Base-by-base conservation (phyloP, 2,113 vertebrate genomes). In the Leucopsar rothschildi region DNA sequence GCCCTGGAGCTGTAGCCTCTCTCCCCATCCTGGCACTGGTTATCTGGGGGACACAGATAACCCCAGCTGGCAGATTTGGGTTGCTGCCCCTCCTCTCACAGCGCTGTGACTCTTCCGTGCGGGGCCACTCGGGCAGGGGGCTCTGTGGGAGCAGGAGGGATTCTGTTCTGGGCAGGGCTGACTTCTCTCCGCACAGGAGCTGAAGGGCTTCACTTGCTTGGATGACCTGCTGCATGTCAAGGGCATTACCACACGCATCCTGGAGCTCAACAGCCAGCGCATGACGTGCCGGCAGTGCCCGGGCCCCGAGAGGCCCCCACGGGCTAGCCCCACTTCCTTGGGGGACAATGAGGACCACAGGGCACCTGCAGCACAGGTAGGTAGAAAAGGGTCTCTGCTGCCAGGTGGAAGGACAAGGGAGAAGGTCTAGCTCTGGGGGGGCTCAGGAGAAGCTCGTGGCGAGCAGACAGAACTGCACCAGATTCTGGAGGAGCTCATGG, bases 161-260 rank as follows among this genome's bases (percentile, higher is more conserved):
- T 55, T 76, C 40, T 76, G 15, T 69, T 47, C 71, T 35, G 42
- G 63, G 49, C 71, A 53, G 47, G 63, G 49, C 63, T 76, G 87
- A 90, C 56, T 76, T 63, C 35, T 25, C 35, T 69, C 63, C 5
- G 4, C 2, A 4, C 64, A 97, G 97, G 97, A 97, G 17, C 93
- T 97, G 90, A 94, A 88, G 75, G 97, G 96, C 53, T 97, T 97
- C 84, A 95, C 29, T 35, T 96, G 95, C 0, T 83, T 97, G 10
- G 94, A 97, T 28, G 96, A 97, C 17, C 95, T 97, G 23, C 95
- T 97, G 24, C 95, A 79, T 0, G 97, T 97, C 86, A 97, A 97
- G 73, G 97, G 97, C 82, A 91, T 97, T 72, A 97, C 97, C 16
- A 88, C 86, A 2, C 97, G 97, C 56, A 96, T 93, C 89, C 45